Percentiles rank a stretch among this genome's conserved stretches.
phyloP scores from a whole-genome alignment of 2,797 vertebrate species.

The Capromys pilorides region DNA sequence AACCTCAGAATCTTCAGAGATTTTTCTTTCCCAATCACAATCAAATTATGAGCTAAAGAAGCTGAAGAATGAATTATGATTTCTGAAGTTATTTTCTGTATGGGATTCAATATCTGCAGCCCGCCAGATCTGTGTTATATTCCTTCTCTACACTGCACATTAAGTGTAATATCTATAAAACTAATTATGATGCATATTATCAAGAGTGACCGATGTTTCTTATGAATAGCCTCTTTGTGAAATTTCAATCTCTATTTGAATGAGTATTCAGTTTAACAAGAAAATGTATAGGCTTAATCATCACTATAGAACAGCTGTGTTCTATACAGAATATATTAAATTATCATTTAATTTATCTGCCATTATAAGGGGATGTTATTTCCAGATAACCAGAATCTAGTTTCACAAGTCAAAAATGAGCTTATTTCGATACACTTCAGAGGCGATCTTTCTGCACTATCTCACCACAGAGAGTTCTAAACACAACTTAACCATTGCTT shows the following conservation, averaged over 20 bases:
- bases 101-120: slow-evolving; percentile 17
- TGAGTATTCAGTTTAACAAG: slow-evolving; percentile 60
- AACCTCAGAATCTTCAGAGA: slow-evolving; percentile 63
- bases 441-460: slow-evolving; percentile 43
- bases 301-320: slow-evolving; percentile 48
- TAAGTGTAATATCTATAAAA: slow-evolving; percentile 60
- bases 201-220: slow-evolving; percentile 53
- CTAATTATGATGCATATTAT: slow-evolving; percentile 66
- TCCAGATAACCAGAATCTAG: slow-evolving; percentile 54
- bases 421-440: slow-evolving; percentile 14
- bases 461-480: slow-evolving; percentile 1
- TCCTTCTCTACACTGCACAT: slow-evolving; percentile 51
- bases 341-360: slow-evolving; percentile 61
- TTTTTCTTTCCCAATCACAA: slow-evolving; percentile 61
- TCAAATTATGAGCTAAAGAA: slow-evolving; percentile 67
- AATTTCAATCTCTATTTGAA: slow-evolving; percentile 62
- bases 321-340: slow-evolving; percentile 53
- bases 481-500: background rate
- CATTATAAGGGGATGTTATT: slow-evolving; percentile 28
- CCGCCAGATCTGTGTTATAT: slow-evolving; percentile 32
- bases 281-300: slow-evolving; percentile 55
- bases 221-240: slow-evolving; percentile 52
- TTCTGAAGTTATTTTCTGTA: slow-evolving; percentile 56
- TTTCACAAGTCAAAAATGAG: slow-evolving; percentile 42
- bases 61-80: slow-evolving; percentile 55